Evolutionary conservation across 2,113 vertebrate species (phyloP).

Genomic region (Myrmecophaga tridactyla): DNA sequence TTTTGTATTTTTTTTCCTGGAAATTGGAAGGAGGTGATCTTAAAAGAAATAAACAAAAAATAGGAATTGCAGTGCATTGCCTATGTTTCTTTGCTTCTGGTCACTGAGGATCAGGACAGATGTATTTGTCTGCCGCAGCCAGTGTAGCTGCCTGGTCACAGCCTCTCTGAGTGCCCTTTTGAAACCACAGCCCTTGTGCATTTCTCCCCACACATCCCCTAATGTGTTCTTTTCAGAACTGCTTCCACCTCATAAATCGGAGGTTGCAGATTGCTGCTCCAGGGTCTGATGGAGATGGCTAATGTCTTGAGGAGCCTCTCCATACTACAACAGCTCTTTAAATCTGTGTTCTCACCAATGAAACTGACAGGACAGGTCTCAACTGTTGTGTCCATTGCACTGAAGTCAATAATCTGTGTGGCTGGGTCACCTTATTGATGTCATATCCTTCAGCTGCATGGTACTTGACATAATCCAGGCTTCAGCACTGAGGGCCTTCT

Average conservation of each 20-base stretch:
- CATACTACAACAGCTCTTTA: constrained; percentile 52
- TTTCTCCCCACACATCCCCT: neutral
- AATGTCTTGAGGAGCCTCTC: neutral
- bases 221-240: constrained; percentile 12
- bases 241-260: constrained; percentile 62
- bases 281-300: neutral
- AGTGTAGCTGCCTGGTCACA: constrained; percentile 67
- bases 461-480: neutral
- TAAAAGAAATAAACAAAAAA: constrained; percentile 84
- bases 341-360: neutral
- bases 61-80: constrained; percentile 62
- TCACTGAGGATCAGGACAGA: constrained; percentile 51
- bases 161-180: constrained; percentile 28
- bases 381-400: neutral
- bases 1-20: constrained; percentile 85
- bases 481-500: neutral
- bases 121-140: constrained; percentile 49
- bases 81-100: constrained; percentile 51
- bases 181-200: neutral
- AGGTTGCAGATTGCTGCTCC: neutral
- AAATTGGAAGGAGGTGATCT: constrained; percentile 80
- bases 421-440: neutral
- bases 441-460: neutral
- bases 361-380: neutral
- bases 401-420: neutral